These are phyloP conservation scores for Apodemus sylvaticus DNA, from an alignment of 2,113 vertebrate genomes.

Conservation along the genomic window DNA sequence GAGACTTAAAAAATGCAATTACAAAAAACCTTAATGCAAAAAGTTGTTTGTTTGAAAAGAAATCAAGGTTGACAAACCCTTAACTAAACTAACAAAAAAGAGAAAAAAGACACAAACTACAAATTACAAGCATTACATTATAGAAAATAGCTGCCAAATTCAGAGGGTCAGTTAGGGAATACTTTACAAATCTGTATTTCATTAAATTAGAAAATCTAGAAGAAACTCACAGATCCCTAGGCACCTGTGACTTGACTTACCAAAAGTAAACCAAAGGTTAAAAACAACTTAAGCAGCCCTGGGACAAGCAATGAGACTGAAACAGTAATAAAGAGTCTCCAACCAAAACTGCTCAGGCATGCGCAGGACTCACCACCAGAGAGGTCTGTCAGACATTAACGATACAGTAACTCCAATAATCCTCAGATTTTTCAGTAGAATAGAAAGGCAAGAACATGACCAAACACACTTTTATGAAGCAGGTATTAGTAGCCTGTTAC, in stretches of 20 bases:
- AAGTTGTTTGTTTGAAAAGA: not conserved
- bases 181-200: not conserved
- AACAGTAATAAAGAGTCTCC: not conserved
- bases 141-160: not conserved
- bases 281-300: not conserved
- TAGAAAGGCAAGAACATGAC: not conserved
- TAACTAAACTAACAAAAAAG: not conserved
- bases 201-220: not conserved
- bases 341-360: not conserved
- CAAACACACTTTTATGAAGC: no score
- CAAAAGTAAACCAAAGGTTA: not conserved
- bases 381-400: not conserved
- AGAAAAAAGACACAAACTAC: not conserved
- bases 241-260: not conserved
- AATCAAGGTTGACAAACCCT: not conserved
- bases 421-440: not conserved
- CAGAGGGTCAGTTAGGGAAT: not conserved
- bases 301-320: not conserved
- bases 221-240: not conserved
- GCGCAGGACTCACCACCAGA: not conserved
- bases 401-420: not conserved
- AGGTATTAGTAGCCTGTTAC: no score
- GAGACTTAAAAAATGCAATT: not conserved
- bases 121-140: not conserved
- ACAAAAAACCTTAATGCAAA: not conserved